A percentile compares a stretch with the other conserved stretches of the same genome.
Conservation (phyloP, 2,797 vertebrate genomes). For the Macropodus opercularis region DNA sequence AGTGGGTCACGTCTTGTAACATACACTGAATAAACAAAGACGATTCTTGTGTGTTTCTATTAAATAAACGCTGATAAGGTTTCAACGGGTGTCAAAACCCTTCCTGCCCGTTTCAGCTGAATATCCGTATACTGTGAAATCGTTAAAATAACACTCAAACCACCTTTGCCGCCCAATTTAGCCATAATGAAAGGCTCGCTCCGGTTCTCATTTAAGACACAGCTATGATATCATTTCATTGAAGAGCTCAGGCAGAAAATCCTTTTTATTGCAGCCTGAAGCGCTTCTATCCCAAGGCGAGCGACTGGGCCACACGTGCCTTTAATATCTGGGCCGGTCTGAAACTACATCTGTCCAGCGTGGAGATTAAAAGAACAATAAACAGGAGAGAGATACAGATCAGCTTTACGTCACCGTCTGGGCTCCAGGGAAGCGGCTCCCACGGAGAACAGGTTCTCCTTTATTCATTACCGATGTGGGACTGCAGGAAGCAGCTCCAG, state of each 20-base stretch:
- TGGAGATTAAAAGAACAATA: slow-evolving; percentile 39
- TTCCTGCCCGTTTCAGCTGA: background rate
- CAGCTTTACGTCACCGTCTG: slow-evolving; percentile 12
- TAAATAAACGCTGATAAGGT: too few species aligned
- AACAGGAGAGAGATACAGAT: slow-evolving; percentile 25
- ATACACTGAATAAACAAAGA: background rate
- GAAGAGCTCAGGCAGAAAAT: slow-evolving; percentile 47
- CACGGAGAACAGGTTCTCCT: slow-evolving; percentile 40
- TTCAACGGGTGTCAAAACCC: too few species aligned
- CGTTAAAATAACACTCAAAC: slow-evolving; percentile 27
- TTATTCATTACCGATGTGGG: slow-evolving; percentile 65
- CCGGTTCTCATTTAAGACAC: slow-evolving; percentile 29
- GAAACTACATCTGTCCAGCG: slow-evolving; percentile 10
- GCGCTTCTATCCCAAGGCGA: background rate
- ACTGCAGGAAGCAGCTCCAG: slow-evolving; percentile 32
- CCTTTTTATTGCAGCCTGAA: slow-evolving; percentile 45
- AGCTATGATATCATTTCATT: slow-evolving; percentile 31
- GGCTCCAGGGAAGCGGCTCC: slow-evolving; percentile 14
- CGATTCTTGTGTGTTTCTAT: background rate
- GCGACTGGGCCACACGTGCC: background rate
- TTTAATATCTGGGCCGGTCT: slow-evolving; percentile 17
- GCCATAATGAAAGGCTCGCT: slow-evolving; percentile 6
- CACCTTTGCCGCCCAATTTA: background rate
- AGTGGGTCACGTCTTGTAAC: too few species aligned
- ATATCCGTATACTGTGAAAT: too few species aligned